Base-by-base conservation (phyloP, 2,888 invertebrate species). In the Leptinotarsa juncta region DNA sequence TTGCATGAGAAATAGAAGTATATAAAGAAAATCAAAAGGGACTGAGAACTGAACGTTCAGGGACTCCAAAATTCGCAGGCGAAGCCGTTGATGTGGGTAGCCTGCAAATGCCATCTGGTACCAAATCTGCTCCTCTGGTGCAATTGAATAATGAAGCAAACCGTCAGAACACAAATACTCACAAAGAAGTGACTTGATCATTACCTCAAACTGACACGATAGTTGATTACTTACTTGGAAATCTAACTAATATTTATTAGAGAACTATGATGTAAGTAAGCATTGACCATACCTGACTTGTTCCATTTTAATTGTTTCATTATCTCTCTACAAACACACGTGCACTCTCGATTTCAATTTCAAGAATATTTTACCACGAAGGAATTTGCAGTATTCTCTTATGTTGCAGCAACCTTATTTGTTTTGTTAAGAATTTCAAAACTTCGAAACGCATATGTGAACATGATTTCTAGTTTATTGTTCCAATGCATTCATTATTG, bases 401-500 rank as follows among this genome's bases (percentile, higher is more conserved):
- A 57, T 57, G 26, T 57, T 57, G 57, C 57, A 57, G 23, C 57
- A 57, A 57, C 23, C 57, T 57, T 23, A 57, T 57, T 57, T 57
- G 23, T 51, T 51, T 51, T 16, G 51, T 51, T 14, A 51, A 51
- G 51, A 51, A 51, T 51, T 51, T 51, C 51, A 51, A 51, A 51
- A 51, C 51, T 51, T 15, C 23, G 57, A 57, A 57, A 57, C 20
- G 20, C 57, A 23, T 57, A 57, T 23, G 51, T n/a, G 51, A 57
- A 57, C 57, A 57, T 20, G 57, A 57, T 23, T 57, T 57, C 14
- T 57, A 57, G 57, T 57, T 23, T 23, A 23, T 57, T 15, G 23
- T 42, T 57, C 23, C 12, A 15, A 12, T 23, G 26, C 3, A 57
- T 14, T 57, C 4, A 23, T 23, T 57, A 57, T 57, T 14, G 18